phyloP scores from a whole-genome alignment of 2,888 invertebrate species.

The Rhimphoctona megacephalus region DNA sequence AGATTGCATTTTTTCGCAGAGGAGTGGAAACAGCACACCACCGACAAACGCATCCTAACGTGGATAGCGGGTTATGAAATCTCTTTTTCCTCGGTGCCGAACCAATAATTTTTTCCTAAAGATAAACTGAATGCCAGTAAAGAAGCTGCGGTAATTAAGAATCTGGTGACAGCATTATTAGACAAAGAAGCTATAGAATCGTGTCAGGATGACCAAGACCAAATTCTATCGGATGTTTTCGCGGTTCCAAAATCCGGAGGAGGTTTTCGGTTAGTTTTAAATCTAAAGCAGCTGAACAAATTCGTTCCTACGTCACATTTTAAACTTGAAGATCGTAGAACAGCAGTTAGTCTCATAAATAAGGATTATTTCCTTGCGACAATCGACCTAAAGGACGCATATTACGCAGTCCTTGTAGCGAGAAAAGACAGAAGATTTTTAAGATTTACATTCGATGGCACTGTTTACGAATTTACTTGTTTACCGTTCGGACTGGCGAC shows the following conservation, averaged over 20 bases:
- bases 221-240: constrained; percentile 70
- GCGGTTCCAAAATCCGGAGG: constrained; percentile 69
- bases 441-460: constrained; percentile 20
- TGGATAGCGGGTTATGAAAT: constrained; percentile 51
- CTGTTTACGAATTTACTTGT: constrained; percentile 42
- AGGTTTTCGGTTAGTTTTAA: constrained; percentile 70
- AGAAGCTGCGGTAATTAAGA: constrained; percentile 25
- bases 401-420: constrained; percentile 30
- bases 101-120: constrained; percentile 11
- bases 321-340: constrained; percentile 73
- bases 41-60: constrained; percentile 20
- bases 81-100: constrained; percentile 15
- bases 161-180: constrained; percentile 21
- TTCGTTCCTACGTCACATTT: constrained; percentile 72
- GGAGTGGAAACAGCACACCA: constrained; percentile 9
- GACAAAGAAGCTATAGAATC: constrained; percentile 23
- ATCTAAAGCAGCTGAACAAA: constrained; percentile 72
- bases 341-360: constrained; percentile 50
- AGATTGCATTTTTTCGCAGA: constrained; percentile 32
- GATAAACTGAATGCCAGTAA: neutral
- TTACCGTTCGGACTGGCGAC: constrained; percentile 42
- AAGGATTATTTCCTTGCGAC: constrained; percentile 34
- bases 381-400: constrained; percentile 52
- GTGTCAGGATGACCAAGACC: neutral
- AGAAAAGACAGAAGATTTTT: constrained; percentile 31